Base-by-base conservation (phyloP, 2,888 invertebrate genomes). In the Mystacides longicornis region DNA sequence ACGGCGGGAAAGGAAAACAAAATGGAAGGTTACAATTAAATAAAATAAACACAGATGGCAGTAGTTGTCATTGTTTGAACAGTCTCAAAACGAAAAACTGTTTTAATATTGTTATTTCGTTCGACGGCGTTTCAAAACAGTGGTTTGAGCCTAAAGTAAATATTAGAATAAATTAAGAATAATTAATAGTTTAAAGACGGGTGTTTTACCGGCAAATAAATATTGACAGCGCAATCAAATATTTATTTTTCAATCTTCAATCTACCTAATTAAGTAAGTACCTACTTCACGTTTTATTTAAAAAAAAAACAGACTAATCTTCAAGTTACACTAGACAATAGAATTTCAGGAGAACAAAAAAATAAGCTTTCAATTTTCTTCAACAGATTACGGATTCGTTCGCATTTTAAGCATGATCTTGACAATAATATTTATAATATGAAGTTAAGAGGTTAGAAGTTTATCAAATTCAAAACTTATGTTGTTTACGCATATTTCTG, bases 1-100 rank as follows among this genome's bases (percentile, higher is more conserved):
- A 69, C 72, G 70, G 71, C 71, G 70, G 73, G 65, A 68, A 70
- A 71, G 70, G 70, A 73, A 74, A 78, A 80, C 80, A 80, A 80
- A 80, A 80, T 80, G 80, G 80, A 77, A 77, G 78, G 71, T 52
- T 16, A 31, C 54, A 62, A 62, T 71, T 68, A 62, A 48, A 31
- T 51, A 57, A 58, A 58, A 62, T 59, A 52, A 61, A 65, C 64
- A 66, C 64, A 77, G 79, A 75, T 74, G 77, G 74, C 74, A 68
- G 64, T 58, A 64, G 56, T 48, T 54, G 57, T 20, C 43, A 33
- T 37, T 42, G 50, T 50, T 46, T 55, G 55, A 22, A 23, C 49
- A 49, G 42, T 31, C 53, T 23, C 42, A 3, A 20, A 19, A 27
- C 14, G 31, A 46, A 52, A 45, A 45, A 46, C 37, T 37, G 16